These are phyloP conservation scores for Vesta saturnalis DNA, from an alignment of 2,888 invertebrate species.

Conservation along the genomic window DNA sequence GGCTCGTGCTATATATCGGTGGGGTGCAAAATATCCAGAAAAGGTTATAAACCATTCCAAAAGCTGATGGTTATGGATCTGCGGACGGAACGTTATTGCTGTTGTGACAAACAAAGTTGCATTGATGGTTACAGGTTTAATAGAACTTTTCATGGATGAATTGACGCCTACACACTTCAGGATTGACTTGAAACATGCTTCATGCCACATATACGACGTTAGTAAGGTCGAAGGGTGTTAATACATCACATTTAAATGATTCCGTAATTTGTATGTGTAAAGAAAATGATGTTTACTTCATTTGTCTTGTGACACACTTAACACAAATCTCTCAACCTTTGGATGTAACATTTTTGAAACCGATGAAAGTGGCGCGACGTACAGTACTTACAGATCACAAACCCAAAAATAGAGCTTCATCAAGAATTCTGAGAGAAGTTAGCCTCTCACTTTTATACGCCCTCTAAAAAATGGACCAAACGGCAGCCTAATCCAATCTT, in stretches of 20 bases:
- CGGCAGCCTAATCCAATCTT: background rate
- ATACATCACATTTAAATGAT: constrained; percentile 13
- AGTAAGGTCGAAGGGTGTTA: constrained; percentile 4
- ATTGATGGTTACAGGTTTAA: constrained; percentile 15
- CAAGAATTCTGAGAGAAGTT: background rate
- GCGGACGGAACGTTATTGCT: constrained; percentile 45
- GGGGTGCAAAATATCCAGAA: no score
- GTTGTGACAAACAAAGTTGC: constrained; percentile 20
- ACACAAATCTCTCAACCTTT: constrained; percentile 10
- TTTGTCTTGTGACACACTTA: constrained; percentile 2
- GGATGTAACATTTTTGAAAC: no score
- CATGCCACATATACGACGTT: constrained; percentile 3
- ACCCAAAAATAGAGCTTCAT: background rate
- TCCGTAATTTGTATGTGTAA: background rate
- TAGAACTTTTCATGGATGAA: constrained; percentile 23
- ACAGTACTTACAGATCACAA: background rate
- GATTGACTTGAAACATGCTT: constrained; percentile 20
- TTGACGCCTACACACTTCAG: constrained; percentile 23
- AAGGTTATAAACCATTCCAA: constrained; percentile 47
- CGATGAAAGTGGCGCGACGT: no score
- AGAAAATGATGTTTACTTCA: constrained; percentile 9
- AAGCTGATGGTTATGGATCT: constrained; percentile 46
- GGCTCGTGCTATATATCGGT: constrained; percentile 34
- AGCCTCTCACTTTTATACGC: background rate
- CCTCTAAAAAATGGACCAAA: background rate